Conservation (phyloP, 2,888 invertebrate species). For the Chromoteleia sp. region DNA sequence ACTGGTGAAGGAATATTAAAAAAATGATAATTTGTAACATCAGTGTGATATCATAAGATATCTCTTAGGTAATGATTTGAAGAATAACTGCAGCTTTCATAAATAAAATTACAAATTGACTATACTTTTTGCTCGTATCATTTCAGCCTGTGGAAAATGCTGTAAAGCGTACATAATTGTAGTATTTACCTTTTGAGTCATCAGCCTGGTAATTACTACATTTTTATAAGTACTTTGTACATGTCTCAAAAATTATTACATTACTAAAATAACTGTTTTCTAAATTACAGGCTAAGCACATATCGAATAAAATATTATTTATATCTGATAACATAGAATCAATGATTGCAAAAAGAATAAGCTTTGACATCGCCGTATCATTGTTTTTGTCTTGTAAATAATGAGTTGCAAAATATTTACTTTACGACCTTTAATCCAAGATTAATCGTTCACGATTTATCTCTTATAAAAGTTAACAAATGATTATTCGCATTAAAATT, state of each 20-base stretch:
- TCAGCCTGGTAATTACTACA: slow-evolving; percentile 30
- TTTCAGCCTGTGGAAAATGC: slow-evolving; percentile 41
- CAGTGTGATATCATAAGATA: slow-evolving; percentile 23
- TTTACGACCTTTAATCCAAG: slow-evolving; percentile 12
- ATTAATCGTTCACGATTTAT: not conserved
- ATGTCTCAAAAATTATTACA: slow-evolving; percentile 36
- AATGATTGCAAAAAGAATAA: not conserved
- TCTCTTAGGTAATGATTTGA: slow-evolving; percentile 52
- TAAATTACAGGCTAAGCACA: not conserved
- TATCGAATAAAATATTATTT: not conserved
- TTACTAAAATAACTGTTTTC: slow-evolving; percentile 11
- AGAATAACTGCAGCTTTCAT: slow-evolving; percentile 50
- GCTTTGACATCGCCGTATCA: not conserved
- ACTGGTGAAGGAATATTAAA: not conserved
- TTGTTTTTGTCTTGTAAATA: slow-evolving; percentile 6
- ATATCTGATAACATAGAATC: not conserved
- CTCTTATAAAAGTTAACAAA: slow-evolving; percentile 4
- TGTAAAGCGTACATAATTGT: slow-evolving; percentile 52
- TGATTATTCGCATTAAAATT: slow-evolving; percentile 15
- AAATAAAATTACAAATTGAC: slow-evolving; percentile 51
- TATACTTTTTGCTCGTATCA: slow-evolving; percentile 41
- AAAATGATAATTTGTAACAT: slow-evolving; percentile 24
- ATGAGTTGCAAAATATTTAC: not conserved
- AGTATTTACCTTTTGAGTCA: slow-evolving; percentile 53
- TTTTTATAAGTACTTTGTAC: slow-evolving; percentile 36